phyloP scores from a whole-genome alignment of 2,113 vertebrate genomes.

The Turdus rufiventris region DNA sequence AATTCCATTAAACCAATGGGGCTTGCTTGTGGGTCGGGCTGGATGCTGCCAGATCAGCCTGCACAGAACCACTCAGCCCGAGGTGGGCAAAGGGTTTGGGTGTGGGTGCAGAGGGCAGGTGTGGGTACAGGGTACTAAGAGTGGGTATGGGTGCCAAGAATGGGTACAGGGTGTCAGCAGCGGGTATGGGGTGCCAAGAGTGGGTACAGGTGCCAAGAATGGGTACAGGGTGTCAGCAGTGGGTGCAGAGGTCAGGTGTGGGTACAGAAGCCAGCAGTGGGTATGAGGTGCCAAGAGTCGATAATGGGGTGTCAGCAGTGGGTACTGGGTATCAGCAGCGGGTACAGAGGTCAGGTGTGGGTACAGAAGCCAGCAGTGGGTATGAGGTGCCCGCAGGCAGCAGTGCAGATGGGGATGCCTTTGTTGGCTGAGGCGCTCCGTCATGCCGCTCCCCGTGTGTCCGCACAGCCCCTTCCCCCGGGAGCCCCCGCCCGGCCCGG shows the following conservation, averaged over 20 bases:
- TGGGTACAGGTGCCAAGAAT: no score
- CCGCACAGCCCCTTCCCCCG: background rate
- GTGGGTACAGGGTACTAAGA: background rate
- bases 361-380: background rate
- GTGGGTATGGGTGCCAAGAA: rapidly evolving
- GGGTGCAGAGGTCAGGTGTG: no score
- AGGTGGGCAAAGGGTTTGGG: background rate
- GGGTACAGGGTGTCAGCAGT: no score
- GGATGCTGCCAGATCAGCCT: background rate
- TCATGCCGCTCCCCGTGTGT: background rate
- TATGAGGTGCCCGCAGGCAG: background rate
- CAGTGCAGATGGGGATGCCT: background rate
- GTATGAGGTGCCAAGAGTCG: no score
- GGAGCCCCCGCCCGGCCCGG: no score
- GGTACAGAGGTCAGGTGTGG: no score
- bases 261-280: background rate
- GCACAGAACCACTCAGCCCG: background rate
- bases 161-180: rapidly evolving
- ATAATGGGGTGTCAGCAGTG: background rate
- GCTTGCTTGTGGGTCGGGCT: background rate
- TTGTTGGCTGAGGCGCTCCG: background rate
- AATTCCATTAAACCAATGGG: rapidly evolving
- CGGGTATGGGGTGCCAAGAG: no score
- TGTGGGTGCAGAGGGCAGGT: background rate
- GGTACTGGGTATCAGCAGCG: rapidly evolving